Percentiles rank a stretch among this genome's conserved stretches.
These are phyloP conservation scores for Callimorpha dominula DNA, from an alignment of 2,888 invertebrate species.

Conservation along the genomic window DNA sequence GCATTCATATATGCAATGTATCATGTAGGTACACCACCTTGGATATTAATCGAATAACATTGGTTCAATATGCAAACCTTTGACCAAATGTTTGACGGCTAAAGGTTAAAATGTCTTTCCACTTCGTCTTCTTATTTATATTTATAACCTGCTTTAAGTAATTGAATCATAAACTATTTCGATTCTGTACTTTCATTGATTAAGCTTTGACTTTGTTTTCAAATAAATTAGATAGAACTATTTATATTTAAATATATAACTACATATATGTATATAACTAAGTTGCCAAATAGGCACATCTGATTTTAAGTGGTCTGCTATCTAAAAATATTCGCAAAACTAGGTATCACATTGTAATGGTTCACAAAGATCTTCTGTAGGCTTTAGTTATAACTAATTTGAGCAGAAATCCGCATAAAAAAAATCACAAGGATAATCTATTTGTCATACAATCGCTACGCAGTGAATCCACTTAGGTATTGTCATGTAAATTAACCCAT, in stretches of 20 bases:
- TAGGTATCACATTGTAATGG: no score
- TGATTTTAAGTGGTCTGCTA: no score
- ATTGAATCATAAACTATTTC: background rate
- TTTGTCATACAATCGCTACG: constrained; percentile 23
- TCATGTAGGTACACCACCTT: background rate
- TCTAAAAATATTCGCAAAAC: no score
- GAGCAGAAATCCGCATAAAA: no score
- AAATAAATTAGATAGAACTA: background rate
- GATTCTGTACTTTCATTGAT: background rate
- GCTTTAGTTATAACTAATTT: no score
- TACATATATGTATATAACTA: no score
- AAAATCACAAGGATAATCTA: background rate
- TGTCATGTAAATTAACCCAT: constrained; percentile 35
- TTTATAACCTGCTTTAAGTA: background rate
- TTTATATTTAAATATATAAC: no score
- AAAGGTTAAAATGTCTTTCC: background rate
- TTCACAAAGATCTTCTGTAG: no score
- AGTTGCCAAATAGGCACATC: no score
- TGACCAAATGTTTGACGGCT: constrained; percentile 3
- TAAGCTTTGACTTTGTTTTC: background rate
- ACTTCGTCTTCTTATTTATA: background rate
- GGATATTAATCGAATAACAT: background rate
- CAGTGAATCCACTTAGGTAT: constrained; percentile 20
- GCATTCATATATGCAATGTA: constrained; percentile 11
- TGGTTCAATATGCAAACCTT: background rate